Conservation (phyloP, 2,113 vertebrate species). For the Platichthys stellatus region DNA sequence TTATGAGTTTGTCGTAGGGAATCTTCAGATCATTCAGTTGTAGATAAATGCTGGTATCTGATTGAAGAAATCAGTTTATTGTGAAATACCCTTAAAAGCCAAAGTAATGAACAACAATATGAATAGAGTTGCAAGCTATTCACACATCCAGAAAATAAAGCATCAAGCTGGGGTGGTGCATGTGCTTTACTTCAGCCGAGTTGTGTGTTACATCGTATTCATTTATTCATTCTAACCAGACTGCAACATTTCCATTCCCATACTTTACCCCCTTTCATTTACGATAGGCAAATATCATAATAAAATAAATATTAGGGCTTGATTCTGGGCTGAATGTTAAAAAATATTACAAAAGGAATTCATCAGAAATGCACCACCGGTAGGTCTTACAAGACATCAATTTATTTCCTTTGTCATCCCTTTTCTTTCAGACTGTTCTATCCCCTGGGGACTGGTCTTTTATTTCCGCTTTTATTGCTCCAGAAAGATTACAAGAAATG, state of each 20-base stretch:
- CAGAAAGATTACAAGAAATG: background rate
- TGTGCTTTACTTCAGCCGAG: background rate
- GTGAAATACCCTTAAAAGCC: background rate
- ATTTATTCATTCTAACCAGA: slow-evolving; percentile 2
- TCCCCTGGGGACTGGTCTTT: background rate
- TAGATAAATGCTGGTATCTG: slow-evolving; percentile 1
- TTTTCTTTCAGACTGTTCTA: background rate
- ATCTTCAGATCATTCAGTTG: slow-evolving; percentile 21
- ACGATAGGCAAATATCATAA: background rate
- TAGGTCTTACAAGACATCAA: background rate
- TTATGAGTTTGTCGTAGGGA: slow-evolving; percentile 24
- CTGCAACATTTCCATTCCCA: background rate
- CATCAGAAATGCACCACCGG: too few species aligned
- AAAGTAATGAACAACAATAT: slow-evolving; percentile 25
- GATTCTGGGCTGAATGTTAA: background rate
- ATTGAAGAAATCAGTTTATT: slow-evolving; percentile 1
- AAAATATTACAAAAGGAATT: background rate
- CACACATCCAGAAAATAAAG: background rate
- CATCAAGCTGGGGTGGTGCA: background rate
- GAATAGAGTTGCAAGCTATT: background rate
- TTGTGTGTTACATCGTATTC: background rate
- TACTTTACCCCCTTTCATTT: background rate
- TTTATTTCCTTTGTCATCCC: too few species aligned
- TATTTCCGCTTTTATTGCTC: background rate
- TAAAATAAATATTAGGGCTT: background rate